Evolutionary conservation across 2,113 vertebrate genomes (phyloP), one percentile per base, ranked within the genome.

Genomic region (Bufo gargarizans): DNA sequence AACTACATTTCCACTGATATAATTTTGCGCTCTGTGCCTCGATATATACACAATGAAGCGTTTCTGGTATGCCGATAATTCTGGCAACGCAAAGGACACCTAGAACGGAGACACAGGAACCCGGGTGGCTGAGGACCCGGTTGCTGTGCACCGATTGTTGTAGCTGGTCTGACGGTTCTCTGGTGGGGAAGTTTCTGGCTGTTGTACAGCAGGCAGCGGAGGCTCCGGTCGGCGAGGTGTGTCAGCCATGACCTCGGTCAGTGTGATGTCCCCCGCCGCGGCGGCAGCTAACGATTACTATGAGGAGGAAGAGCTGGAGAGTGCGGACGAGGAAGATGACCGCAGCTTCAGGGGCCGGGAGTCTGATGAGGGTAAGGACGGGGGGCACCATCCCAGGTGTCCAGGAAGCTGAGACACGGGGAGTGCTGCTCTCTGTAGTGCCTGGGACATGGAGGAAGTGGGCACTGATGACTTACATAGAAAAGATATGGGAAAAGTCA

Each of bases 311-410:
- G 97, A 98, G 88, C 97, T 98, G 59, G 96, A 98, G 20, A 96
- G 97, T 86, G 97, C 97, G 87, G 97, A 98, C 91, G 97, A 98
- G 8, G 98, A 99, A 77, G 97, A 98, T 45, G 98, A 98, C 82
- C 96, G 97, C 22, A 98, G 98, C 92, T 97, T 96, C 88, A 96
- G 97, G 76, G 97, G 96, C 58, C 96, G 97, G 85, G 98, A 98
- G 90, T 98, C 97, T 0, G 97, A 99, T 63, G 98, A 98, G 95
- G 97, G 97, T 97, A 91, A 88, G 90, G 53, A 3, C 53, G 5
- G 5, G 53, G 5, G 53, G 5, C 53, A 53, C 53, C 53, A 5
- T 53, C 50, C 50, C 50, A 53, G 50, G 4, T 53, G 50, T 53
- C 8, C 4, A 53, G 50, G 50, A 53, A 53, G 53, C 53, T 53